These are phyloP conservation scores for Dicrostonyx torquatus DNA, from an alignment of 2,797 vertebrate genomes.

Conservation along the genomic window DNA sequence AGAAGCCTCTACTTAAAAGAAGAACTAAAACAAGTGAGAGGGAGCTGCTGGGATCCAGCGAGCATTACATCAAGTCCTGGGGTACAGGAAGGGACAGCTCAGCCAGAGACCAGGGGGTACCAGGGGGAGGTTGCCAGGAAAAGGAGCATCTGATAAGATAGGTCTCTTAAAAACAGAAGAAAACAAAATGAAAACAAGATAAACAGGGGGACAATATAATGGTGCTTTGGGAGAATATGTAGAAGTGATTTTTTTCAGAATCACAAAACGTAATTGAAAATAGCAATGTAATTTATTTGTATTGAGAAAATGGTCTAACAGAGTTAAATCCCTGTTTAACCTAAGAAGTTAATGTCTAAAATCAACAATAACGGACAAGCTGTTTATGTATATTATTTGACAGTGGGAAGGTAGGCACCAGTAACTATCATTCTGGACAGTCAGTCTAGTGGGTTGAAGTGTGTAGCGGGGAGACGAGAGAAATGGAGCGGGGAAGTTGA, in stretches of 20 bases:
- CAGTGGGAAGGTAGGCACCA: background rate
- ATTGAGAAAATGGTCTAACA: constrained; percentile 7
- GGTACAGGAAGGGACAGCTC: constrained; percentile 32
- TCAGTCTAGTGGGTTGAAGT: background rate
- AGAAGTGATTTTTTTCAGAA: constrained; percentile 26
- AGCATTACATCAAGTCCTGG: background rate
- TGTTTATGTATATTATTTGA: background rate
- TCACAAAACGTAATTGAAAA: constrained; percentile 38
- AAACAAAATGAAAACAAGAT: constrained; percentile 52
- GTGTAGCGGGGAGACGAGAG: background rate
- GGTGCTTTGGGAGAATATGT: background rate
- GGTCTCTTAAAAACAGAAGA: constrained; percentile 48
- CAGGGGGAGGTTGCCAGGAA: constrained; percentile 21
- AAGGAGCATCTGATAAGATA: constrained; percentile 52
- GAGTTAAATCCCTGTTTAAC: background rate
- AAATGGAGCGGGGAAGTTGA: fast-evolving
- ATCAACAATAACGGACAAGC: background rate
- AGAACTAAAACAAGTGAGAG: constrained; percentile 1
- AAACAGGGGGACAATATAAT: background rate
- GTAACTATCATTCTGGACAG: background rate
- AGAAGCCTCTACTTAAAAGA: constrained; percentile 52
- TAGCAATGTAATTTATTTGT: background rate
- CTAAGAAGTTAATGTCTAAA: constrained; percentile 39
- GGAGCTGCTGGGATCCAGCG: background rate
- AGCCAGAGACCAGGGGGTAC: background rate